Base-by-base conservation (phyloP, 2,888 invertebrate species). In the Himalopsyche tibetana region DNA sequence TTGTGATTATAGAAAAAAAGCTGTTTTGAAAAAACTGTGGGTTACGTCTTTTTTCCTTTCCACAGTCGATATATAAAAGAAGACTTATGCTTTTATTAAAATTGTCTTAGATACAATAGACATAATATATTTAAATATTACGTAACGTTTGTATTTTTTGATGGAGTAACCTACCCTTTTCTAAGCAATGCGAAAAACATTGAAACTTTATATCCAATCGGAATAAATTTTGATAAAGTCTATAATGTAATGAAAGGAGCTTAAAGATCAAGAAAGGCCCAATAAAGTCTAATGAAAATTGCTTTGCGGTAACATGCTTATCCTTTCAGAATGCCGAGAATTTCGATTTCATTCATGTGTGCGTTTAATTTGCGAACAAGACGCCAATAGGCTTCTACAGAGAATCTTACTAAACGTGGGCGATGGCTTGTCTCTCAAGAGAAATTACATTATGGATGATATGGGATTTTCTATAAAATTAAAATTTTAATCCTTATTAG, bases 261-360 rank as follows among this genome's bases (percentile, higher is more conserved):
- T 87, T 80, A 80, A 85, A 84, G 86, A 86, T 86, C 86, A 51
- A 84, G 63, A 80, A 86, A 86, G 80, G 80, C 82, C 83, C 85
- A 82, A 87, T 87, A 85, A 87, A 87, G 83, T 85, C 83, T 87
- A 87, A 87, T 87, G 87, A 85, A 87, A 85, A 87, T 87, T 80
- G 85, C 85, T 85, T 63, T 56, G 84, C 83, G 85, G 80, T 74
- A 69, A 38, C 83, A 83, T 74, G 83, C 42, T 69, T 74, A 83
- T 82, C 82, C 56, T 55, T 82, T 82, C 36, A 82, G 82, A 51
- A 82, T 45, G 42, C 45, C 55, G 51, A 55, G 82, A 82, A 82
- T 82, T 82, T 63, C 82, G 28, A 82, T 82, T 51, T 45, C 45
- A 81, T 40, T 81, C 81, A 19, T 45, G 81, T 81, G 81, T 28